Base-by-base conservation (phyloP, 2,797 vertebrate genomes). In the Myotis planiceps region DNA sequence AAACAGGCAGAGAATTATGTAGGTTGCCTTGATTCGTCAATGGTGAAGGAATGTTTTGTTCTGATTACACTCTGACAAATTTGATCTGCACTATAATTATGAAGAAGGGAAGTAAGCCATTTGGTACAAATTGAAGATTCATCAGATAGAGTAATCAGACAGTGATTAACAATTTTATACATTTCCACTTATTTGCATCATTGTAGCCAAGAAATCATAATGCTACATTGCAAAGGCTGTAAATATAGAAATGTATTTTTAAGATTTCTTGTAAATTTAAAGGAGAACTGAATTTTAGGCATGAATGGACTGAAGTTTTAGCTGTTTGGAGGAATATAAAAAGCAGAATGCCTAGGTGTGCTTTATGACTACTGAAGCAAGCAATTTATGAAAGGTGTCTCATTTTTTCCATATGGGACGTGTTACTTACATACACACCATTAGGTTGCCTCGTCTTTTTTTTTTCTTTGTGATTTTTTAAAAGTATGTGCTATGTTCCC, bases 381-480 rank as follows among this genome's bases (percentile, higher is more conserved):
- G 80, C 76, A 87, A 58, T 88, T 96, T 83, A 68, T 92, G 69
- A 92, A 97, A 96, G 84, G 74, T 72, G 90, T 93, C 90, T 96
- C 90, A 65, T 80, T 93, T 97, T 96, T 97, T 95, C 95, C 97
- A 93, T 88, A 66, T 76, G 93, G 76, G 92, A 94, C 45, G 1
- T 90, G 68, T 92, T 96, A 80, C 78, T 85, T 96, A 74, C 42
- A 74, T 82, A 92, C 47, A 95, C 53, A 85, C 84, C 85, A 53
- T 93, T 92, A 93, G 75, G 93, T 96, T 88, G 65, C 94, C 72
- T 93, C 51, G 0, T 96, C 89, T 88, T 93, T 95, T 81, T 88
- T 95, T 80, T 79, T 72, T 83, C 91, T 97, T 83, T 84, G 90
- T 95, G 87, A 93, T 82, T 96, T 68, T 90, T 88, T 18, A 60